Evolutionary conservation across 1,140 invertebrate genomes (phyloP).

Genomic region (Tetraneura akinire): DNA sequence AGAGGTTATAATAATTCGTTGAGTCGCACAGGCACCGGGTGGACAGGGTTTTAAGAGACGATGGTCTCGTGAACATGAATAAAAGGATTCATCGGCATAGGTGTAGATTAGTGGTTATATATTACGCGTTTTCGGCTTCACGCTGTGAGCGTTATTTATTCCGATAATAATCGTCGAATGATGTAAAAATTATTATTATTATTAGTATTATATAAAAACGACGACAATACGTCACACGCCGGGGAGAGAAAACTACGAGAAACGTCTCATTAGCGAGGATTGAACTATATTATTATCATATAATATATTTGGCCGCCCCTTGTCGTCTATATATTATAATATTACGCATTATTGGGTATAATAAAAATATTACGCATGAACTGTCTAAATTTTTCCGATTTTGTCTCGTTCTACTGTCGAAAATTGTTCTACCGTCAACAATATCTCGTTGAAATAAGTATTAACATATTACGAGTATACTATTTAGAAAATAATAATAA

Average conservation of each 20-base stretch:
- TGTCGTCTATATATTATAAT: constrained; percentile 3
- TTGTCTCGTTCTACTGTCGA: neutral
- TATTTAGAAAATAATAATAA: too few relatives aligned
- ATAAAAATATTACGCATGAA: constrained; percentile 24
- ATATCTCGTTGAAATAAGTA: neutral
- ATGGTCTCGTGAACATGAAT: constrained; percentile 48
- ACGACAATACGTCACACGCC: constrained; percentile 1
- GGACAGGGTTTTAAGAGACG: constrained; percentile 20
- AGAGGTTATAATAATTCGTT: neutral
- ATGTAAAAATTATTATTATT: constrained; percentile 22
- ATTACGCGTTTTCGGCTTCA: constrained; percentile 14
- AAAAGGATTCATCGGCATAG: constrained; percentile 26
- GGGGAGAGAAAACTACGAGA: constrained; percentile 14
- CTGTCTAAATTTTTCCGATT: neutral
- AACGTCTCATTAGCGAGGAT: constrained; percentile 41
- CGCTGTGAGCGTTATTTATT: constrained; percentile 12
- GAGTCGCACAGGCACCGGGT: constrained; percentile 24
- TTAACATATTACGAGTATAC: too few relatives aligned
- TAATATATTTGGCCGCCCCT: neutral
- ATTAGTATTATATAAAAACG: constrained; percentile 32
- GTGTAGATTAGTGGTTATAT: constrained; percentile 11
- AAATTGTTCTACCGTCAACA: constrained; percentile 19
- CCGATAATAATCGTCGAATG: constrained; percentile 31
- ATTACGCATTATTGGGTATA: too few relatives aligned
- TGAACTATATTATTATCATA: constrained; percentile 7